Conservation (phyloP, 1,140 invertebrate genomes). For the Drosophila tristis region DNA sequence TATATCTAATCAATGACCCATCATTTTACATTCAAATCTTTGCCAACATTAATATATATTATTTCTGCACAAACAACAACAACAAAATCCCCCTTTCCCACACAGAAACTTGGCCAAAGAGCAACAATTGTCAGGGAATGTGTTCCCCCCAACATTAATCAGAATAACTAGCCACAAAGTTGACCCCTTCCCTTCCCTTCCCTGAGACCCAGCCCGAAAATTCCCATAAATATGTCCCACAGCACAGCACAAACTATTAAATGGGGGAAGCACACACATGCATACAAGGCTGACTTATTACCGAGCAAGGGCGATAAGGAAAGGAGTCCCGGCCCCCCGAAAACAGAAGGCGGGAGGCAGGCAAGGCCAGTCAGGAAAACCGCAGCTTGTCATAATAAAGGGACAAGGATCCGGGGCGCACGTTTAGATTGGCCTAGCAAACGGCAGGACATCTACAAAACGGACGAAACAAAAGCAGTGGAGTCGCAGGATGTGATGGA, state of each 20-base stretch:
- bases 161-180: constrained; percentile 50
- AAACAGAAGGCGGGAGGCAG: constrained; percentile 10
- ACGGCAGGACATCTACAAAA: constrained; percentile 64
- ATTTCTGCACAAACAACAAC: not conserved
- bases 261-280: constrained; percentile 55
- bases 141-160: constrained; percentile 55
- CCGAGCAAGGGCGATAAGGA: constrained; percentile 36
- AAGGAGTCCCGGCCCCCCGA: constrained; percentile 12
- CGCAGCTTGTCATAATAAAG: constrained; percentile 81
- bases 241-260: constrained; percentile 75
- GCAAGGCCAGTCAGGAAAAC: constrained; percentile 36
- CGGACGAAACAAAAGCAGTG: constrained; percentile 11
- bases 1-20: no score
- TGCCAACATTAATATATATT: not conserved
- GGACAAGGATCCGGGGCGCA: constrained; percentile 45
- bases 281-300: constrained; percentile 52
- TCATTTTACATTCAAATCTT: no score
- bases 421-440: constrained; percentile 58
- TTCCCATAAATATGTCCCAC: constrained; percentile 64
- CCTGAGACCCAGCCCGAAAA: constrained; percentile 7
- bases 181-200: no score
- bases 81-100: not conserved
- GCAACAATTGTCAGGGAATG: constrained; percentile 68
- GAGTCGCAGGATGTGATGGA: constrained; percentile 49
- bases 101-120: constrained; percentile 23